A percentile compares a stretch with the other conserved stretches of the same genome.
phyloP scores from a whole-genome alignment of 2,797 vertebrate genomes.

The Odontamblyopus lacepedii region DNA sequence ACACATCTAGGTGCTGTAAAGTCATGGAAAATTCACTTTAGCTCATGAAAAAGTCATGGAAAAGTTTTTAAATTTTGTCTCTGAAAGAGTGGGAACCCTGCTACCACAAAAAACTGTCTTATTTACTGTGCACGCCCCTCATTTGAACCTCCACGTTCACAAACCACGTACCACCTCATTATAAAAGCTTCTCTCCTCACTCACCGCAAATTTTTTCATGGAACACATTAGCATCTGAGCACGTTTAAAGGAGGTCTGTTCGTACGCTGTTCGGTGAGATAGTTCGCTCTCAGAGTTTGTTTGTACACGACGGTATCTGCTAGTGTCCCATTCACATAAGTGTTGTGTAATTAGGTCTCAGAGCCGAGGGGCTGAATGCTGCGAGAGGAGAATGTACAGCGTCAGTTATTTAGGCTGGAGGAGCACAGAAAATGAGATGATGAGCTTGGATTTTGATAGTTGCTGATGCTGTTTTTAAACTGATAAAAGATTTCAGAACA shows the following conservation, averaged over 20 bases:
- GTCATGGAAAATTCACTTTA: too few relatives aligned
- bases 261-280: constrained; percentile 4
- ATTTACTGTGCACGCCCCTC: too few relatives aligned
- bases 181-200: too few relatives aligned
- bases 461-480: not conserved
- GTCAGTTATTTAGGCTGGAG: not conserved
- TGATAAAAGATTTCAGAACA: not conserved
- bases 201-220: not conserved
- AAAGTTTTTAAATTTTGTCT: too few relatives aligned
- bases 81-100: too few relatives aligned
- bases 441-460: not conserved
- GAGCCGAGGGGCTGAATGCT: not conserved
- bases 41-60: too few relatives aligned
- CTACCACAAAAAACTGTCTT: too few relatives aligned
- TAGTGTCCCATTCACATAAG: not conserved
- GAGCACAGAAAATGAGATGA: not conserved
- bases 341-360: not conserved
- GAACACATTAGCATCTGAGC: not conserved
- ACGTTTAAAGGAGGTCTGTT: not conserved
- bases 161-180: too few relatives aligned
- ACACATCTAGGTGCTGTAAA: too few relatives aligned
- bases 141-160: too few relatives aligned
- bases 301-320: not conserved
- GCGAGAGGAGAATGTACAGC: not conserved
- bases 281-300: constrained; percentile 21